A percentile compares a stretch with the other conserved stretches of the same genome.
Evolutionary conservation across 2,888 invertebrate species (phyloP).

Genomic region (Nephrotoma appendiculata): DNA sequence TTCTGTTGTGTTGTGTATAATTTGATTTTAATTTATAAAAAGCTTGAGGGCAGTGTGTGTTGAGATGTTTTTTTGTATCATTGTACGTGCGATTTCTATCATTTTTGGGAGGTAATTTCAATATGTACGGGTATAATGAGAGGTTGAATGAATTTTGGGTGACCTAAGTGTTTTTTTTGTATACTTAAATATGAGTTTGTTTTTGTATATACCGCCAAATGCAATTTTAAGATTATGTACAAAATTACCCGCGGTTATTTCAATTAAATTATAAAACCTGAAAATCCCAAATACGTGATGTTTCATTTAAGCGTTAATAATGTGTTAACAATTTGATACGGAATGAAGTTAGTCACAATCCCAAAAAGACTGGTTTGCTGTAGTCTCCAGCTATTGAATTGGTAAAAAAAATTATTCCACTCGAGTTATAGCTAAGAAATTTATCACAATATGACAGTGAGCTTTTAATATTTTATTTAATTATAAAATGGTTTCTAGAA

Average conservation of each 20-base stretch:
- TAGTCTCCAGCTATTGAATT: too few relatives aligned
- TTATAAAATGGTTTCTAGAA: too few relatives aligned
- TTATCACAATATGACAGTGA: too few relatives aligned
- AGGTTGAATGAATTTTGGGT: neutral
- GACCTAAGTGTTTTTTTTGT: neutral
- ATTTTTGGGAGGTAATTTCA: neutral
- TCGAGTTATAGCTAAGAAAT: too few relatives aligned
- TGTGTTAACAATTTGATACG: neutral
- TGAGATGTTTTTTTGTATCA: neutral
- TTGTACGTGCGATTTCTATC: neutral
- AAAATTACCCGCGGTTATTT: neutral
- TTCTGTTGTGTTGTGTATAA: neutral
- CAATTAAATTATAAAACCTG: neutral
- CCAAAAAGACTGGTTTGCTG: too few relatives aligned
- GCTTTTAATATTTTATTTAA: too few relatives aligned
- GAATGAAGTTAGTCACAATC: too few relatives aligned
- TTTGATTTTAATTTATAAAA: neutral
- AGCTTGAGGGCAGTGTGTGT: neutral
- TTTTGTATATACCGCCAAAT: neutral
- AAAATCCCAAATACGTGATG: neutral
- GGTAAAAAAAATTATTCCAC: too few relatives aligned
- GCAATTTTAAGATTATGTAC: neutral
- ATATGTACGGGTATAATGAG: neutral
- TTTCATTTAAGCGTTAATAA: neutral
- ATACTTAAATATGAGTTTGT: neutral